Evolutionary conservation across 2,113 vertebrate species (phyloP), one percentile per base, ranked within the genome.

Genomic region (Lampris megalopsis): DNA sequence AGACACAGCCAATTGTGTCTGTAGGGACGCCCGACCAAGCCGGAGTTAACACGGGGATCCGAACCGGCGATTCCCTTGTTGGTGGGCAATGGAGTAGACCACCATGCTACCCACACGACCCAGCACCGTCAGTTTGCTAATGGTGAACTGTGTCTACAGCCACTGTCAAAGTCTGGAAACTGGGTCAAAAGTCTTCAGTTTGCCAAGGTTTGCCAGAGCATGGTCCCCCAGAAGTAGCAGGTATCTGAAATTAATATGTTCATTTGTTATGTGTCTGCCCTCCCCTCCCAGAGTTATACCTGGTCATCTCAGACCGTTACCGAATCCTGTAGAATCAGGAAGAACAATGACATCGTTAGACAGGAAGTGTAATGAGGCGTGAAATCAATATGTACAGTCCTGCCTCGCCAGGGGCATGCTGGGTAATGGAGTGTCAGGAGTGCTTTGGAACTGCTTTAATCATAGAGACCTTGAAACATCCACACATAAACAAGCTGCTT

Each of bases 351-450:
- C 86, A 89, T 92, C 90, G 91, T 94, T 93, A 89, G 92, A 93
- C 89, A 85, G 82, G 63, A 88, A 83, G 90, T 88, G 75, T 94
- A 94, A 94, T 95, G 93, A 93, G 89, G 89, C 81, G 69, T 92
- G 92, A 95, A 94, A 94, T 94, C 93, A 94, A 92, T 92, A 93
- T 92, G 91, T 93, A 92, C 82, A 86, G 90, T 93, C 86, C 85
- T 74, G 79, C 87, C 79, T 92, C 86, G 89, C 89, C 86, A 62
- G 47, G 83, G 85, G 90, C 90, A 93, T 90, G 84, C 85, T 92
- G 92, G 92, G 93, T 94, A 93, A 95, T 94, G 91, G 91, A 91
- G 93, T 94, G 94, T 93, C 92, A 93, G 86, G 75, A 91, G 86
- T 66, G 81, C 81, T 94, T 93, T 91, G 83, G 71, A 84, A 82